A percentile compares a stretch with the other conserved stretches of the same genome.
These are phyloP conservation scores for Psix sp. DNA, from an alignment of 1,140 invertebrate species.

Conservation along the genomic window DNA sequence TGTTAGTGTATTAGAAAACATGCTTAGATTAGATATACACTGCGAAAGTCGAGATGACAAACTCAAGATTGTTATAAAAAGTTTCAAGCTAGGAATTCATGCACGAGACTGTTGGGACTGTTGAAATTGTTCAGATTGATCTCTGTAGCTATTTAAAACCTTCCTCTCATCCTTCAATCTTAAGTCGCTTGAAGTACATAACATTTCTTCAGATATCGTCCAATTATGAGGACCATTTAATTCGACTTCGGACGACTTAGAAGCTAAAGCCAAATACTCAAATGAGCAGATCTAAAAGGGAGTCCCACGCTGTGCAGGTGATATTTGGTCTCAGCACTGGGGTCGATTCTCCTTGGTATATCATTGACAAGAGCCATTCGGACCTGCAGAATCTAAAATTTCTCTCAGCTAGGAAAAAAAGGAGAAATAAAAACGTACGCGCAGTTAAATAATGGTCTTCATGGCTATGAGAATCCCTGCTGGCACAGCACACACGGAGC, in stretches of 20 bases:
- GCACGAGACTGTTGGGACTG: too few relatives aligned
- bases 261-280: too few relatives aligned
- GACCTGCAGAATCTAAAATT: slow-evolving; percentile 51
- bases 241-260: too few relatives aligned
- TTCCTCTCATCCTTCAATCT: too few relatives aligned
- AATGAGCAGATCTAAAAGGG: slow-evolving; percentile 9
- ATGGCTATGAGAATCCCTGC: slow-evolving; percentile 60
- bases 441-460: slow-evolving; percentile 57
- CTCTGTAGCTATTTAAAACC: too few relatives aligned
- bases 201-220: neutral
- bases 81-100: too few relatives aligned
- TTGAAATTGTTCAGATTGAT: too few relatives aligned
- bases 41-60: too few relatives aligned
- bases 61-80: too few relatives aligned
- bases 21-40: too few relatives aligned
- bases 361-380: slow-evolving; percentile 22
- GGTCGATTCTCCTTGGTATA: slow-evolving; percentile 9
- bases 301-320: slow-evolving; percentile 34
- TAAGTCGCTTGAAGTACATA: too few relatives aligned
- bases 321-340: slow-evolving; percentile 43
- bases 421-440: slow-evolving; percentile 39
- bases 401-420: slow-evolving; percentile 41
- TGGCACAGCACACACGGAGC: slow-evolving; percentile 55
- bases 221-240: slow-evolving; percentile 1
- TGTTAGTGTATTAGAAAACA: too few relatives aligned